Evolutionary conservation across 2,797 vertebrate species (phyloP), one percentile per base, ranked within the genome.

Genomic region (Amphiprion clarkii): DNA sequence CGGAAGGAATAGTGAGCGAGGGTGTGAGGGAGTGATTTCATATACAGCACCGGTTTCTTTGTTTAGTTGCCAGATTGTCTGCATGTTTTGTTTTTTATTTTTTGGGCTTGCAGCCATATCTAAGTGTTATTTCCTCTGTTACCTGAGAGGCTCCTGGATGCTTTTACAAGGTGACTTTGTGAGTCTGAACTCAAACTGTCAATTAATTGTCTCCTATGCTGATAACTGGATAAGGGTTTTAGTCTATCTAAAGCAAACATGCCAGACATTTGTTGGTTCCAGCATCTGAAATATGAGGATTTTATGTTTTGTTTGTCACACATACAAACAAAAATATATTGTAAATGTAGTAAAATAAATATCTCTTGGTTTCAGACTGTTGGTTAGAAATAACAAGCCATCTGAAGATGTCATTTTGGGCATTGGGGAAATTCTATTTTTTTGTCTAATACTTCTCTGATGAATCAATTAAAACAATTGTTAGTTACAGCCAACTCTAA

Each of bases 31-130:
- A 6, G 51, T 65, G 54, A 59, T 75, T 59, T 55, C 19, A 70
- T n/a, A 53, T 3, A 17, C 17, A 6, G 6, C 8, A 9, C 29
- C 21, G 31, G 61, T 66, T 70, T 71, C 58, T 59, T 27, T 63
- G 49, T 76, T 66, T 31, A 19, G 17, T 33, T 75, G 58, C 76
- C 64, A 63, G 27, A 55, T 71, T 71, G 48, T 75, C 36, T 65
- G 19, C 31, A 8, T 25, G 29, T 25, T 16, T 23, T 19, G 27
- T 16, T 23, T 23, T 51, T 60, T 72, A 42, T 51, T 56, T 8
- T 42, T 46, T 27, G 53, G 46, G 27, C 12, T 82, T 53, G 61
- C 52, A 58, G 25, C 48, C 31, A 12, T 16, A 60, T 57, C 13
- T 60, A 9, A 65, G 56, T 76, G 25, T 55, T 49, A 19, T 55